Evolutionary conservation across 2,888 invertebrate genomes (phyloP), one percentile per base, ranked within the genome.

Genomic region (Dione juno): DNA sequence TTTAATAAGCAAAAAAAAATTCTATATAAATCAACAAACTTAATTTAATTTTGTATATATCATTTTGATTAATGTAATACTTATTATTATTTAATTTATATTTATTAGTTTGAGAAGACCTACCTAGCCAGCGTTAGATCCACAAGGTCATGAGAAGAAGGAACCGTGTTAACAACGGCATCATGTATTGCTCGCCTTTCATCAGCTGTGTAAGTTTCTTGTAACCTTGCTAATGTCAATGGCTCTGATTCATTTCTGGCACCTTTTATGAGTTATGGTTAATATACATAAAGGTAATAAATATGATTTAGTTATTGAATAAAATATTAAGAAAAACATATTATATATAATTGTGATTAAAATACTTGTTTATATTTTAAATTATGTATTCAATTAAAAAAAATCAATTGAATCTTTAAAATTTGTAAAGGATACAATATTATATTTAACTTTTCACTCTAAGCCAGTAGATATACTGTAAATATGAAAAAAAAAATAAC

Each of bases 141-240:
- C 0, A 84, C 70, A 28, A 88, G 78, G 57, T 87, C 85, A 70
- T 88, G 86, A 70, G 82, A 83, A 8, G 82, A 76, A 0, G 90
- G 89, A n/a, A 83, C 86, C 0, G 85, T 82, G 52, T 81, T 80
- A 52, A 94, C 88, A 28, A 93, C 92, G 16, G 93, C 94, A 71
- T 94, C 92, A 75, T 95, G 92, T 41, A 95, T 83, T 10, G 93
- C 94, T 35, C 94, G 83, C 10, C 95, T 87, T 85, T 95, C 95
- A 77, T 94, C 94, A 0, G 85, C 70, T 0, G 94, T 90, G 85
- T 89, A 95, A 9, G 90, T 86, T 2, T 75, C 64, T 76, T 89
- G 89, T 45, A 91, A 88, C 41, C 83, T 88, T 76, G 74, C 87
- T 77, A 84, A 54, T 0, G 87, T 83, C 78, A 86, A 77, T 0